phyloP scores from a whole-genome alignment of 1,140 invertebrate genomes.

The Proales similis region DNA sequence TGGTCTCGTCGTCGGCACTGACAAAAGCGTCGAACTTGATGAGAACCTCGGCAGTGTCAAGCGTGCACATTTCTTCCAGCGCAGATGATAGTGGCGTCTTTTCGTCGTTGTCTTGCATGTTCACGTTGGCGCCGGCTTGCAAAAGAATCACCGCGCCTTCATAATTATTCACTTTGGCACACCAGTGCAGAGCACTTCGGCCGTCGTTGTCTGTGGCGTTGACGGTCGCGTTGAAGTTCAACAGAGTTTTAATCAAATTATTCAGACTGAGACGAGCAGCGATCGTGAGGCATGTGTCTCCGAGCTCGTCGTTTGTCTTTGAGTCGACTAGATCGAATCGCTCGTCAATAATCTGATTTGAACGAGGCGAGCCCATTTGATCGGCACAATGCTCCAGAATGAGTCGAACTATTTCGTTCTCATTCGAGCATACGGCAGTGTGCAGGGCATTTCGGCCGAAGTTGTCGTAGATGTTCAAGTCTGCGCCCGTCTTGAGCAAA shows the following conservation, averaged over 20 bases:
- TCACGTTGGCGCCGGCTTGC: slow-evolving; percentile 31
- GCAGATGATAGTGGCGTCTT: neutral
- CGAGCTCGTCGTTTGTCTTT: slow-evolving; percentile 22
- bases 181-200: slow-evolving; percentile 24
- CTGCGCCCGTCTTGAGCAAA: neutral
- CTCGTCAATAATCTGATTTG: slow-evolving; percentile 5
- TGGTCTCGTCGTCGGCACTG: slow-evolving; percentile 14
- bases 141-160: neutral
- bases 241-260: neutral
- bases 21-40: slow-evolving; percentile 32
- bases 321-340: slow-evolving; percentile 28
- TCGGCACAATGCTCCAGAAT: slow-evolving; percentile 18
- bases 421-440: slow-evolving; percentile 13
- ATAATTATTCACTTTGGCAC: slow-evolving; percentile 31
- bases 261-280: slow-evolving; percentile 8
- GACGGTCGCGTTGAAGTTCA: slow-evolving; percentile 24
- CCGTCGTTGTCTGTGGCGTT: slow-evolving; percentile 36
- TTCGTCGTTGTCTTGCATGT: slow-evolving; percentile 37
- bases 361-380: slow-evolving; percentile 1
- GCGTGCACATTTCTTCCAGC: slow-evolving; percentile 18
- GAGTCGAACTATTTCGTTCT: slow-evolving; percentile 25
- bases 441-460: slow-evolving; percentile 26
- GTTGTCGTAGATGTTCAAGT: slow-evolving; percentile 3
- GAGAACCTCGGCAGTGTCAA: slow-evolving; percentile 20
- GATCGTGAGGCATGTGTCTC: slow-evolving; percentile 17